Conservation (phyloP, 2,113 vertebrate genomes). For the Neodontobutis hainanensis region DNA sequence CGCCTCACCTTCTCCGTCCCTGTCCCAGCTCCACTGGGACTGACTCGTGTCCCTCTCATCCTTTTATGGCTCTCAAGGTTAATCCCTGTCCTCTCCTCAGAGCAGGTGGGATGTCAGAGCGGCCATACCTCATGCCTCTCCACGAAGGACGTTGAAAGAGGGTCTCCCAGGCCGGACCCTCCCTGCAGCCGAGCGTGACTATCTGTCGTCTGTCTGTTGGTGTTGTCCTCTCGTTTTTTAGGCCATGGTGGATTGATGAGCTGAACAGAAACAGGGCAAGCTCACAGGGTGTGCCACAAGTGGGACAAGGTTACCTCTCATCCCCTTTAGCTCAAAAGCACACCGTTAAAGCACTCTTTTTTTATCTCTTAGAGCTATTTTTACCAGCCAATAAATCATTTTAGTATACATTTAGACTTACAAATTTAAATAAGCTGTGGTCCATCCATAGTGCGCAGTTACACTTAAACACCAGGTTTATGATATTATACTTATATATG, state of each 20-base stretch:
- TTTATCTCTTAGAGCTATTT: slow-evolving; percentile 3
- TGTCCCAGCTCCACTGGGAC: neutral
- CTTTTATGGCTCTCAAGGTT: slow-evolving; percentile 45
- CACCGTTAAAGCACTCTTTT: neutral
- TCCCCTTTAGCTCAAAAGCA: slow-evolving; percentile 15
- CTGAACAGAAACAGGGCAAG: slow-evolving; percentile 40
- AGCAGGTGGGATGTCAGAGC: slow-evolving; percentile 24
- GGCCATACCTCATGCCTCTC: slow-evolving; percentile 19
- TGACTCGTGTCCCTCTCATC: slow-evolving; percentile 9
- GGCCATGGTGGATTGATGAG: slow-evolving; percentile 28
- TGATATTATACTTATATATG: too few relatives aligned
- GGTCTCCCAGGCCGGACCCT: neutral
- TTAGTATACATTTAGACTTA: neutral
- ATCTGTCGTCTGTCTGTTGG: slow-evolving; percentile 27
- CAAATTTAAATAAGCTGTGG: too few relatives aligned
- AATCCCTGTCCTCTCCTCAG: slow-evolving; percentile 36
- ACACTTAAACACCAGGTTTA: too few relatives aligned
- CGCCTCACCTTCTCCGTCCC: neutral
- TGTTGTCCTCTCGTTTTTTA: slow-evolving; percentile 38
- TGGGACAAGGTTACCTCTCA: slow-evolving; percentile 51
- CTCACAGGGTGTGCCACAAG: slow-evolving; percentile 34
- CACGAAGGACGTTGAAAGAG: slow-evolving; percentile 33
- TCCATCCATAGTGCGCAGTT: too few relatives aligned
- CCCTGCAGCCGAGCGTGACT: slow-evolving; percentile 20
- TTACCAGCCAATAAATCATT: neutral